Evolutionary conservation across 2,113 vertebrate genomes (phyloP).

Genomic region (Orthonyx spaldingii): DNA sequence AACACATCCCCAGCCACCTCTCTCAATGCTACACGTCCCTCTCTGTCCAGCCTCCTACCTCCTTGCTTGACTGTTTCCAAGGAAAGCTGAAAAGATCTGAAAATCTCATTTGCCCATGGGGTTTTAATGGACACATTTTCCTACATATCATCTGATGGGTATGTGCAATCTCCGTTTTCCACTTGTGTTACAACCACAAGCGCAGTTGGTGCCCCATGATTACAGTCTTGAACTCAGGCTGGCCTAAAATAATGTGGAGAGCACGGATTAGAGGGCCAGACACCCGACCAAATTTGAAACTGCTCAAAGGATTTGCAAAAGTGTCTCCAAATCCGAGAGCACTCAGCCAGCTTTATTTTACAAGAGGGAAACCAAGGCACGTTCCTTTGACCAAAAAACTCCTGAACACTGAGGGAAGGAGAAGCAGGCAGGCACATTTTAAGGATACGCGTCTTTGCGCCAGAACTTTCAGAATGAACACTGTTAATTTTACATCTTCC

Average conservation of each 20-base stretch:
- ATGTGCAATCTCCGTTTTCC: not conserved
- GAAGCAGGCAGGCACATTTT: not conserved
- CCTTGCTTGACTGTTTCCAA: not conserved
- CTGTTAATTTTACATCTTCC: not conserved
- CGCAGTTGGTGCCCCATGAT: not conserved
- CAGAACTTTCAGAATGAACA: not conserved
- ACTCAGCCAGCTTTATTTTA: not conserved
- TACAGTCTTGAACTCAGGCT: not conserved
- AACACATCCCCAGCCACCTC: not conserved
- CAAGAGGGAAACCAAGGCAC: not conserved
- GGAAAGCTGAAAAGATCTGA: not conserved
- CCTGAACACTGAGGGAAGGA: not conserved
- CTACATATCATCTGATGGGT: not conserved
- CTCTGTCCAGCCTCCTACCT: not conserved
- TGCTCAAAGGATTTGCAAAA: not conserved
- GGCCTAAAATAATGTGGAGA: conserved; percentile 5
- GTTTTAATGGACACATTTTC: not conserved
- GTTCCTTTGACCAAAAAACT: not conserved
- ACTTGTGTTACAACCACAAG: not conserved
- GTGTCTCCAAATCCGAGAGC: not conserved
- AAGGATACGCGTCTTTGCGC: rapidly evolving
- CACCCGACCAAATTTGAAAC: not conserved
- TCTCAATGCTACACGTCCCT: rapidly evolving
- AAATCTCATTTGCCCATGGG: not conserved
- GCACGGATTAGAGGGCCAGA: not conserved